Evolutionary conservation across 2,888 invertebrate genomes (phyloP), one percentile per base, ranked within the genome.

Genomic region (Amphipoea lucens): DNA sequence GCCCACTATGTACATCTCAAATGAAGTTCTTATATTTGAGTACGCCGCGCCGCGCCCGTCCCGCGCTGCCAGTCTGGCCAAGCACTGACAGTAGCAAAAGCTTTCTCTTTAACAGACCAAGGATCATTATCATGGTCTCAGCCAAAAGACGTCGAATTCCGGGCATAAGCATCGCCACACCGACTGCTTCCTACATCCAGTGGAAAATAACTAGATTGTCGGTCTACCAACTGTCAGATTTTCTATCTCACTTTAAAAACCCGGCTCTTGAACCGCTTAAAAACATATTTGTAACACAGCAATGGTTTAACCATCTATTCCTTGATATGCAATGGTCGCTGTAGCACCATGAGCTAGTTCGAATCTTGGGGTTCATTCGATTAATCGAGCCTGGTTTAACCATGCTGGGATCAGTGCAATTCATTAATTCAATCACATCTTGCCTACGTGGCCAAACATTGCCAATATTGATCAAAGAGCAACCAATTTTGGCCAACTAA

Each of bases 401-500:
- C n/a, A n/a, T n/a, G n/a, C n/a, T n/a, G n/a, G n/a, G n/a, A n/a
- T n/a, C n/a, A n/a, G n/a, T n/a, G n/a, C n/a, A n/a, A n/a, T n/a
- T n/a, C n/a, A n/a, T n/a, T n/a, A n/a, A n/a, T n/a, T n/a, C n/a
- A n/a, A n/a, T n/a, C n/a, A 17, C 14, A 74, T 29, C 14, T 51
- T 6, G 9, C 29, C 29, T 6, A 29, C n/a, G 17, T 40, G 12
- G 3, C 4, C 12, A 63, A 36, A 40, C 20, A 36, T 45, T 7
- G 5, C 48, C 48, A 40, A 54, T 54, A 57, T 45, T 79, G n/a
- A 20, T 42, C 36, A 57, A 29, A 6, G 36, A 20, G 36, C 23
- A 20, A 4, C 51, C 42, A 81, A 72, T 17, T 29, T 48, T 81
- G 40, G 4, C 51, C 60, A 76, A 75, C 29, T 4, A 45, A 45